Percentiles rank a stretch among this genome's conserved stretches.
Conservation (phyloP, 2,797 vertebrate species). For the Labroides dimidiatus region DNA sequence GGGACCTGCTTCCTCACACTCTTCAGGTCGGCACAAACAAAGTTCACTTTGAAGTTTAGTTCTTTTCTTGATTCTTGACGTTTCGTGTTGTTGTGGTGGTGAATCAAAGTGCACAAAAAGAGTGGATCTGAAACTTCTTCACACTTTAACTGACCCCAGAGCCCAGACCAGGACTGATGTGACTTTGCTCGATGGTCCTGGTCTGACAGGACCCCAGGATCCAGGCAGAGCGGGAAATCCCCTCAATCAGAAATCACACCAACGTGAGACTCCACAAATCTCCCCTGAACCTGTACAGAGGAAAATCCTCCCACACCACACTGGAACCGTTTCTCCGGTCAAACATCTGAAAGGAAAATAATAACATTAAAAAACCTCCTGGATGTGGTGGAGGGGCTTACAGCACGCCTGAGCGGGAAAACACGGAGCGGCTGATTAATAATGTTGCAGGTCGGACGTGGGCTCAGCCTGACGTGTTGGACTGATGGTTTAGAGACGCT, state of each 20-base stretch:
- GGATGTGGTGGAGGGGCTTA: conserved; percentile 36
- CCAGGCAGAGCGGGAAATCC: conserved; percentile 56
- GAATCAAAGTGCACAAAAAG: too few species aligned
- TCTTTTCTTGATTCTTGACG: too few species aligned
- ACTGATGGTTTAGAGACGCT: too few species aligned
- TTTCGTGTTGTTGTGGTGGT: too few species aligned
- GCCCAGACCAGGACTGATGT: neutral
- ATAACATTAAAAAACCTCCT: conserved; percentile 34
- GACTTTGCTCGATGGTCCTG: neutral
- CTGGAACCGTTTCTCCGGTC: conserved; percentile 65
- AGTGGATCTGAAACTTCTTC: too few species aligned
- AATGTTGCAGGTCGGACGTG: too few species aligned
- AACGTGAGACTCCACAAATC: conserved; percentile 55
- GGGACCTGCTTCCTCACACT: conserved; percentile 82
- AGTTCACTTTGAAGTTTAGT: too few species aligned
- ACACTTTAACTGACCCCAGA: too few species aligned
- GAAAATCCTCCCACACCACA: conserved; percentile 67
- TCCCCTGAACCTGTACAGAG: conserved; percentile 52
- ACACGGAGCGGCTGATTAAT: conserved; percentile 28
- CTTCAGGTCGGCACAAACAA: conserved; percentile 83
- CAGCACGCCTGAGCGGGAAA: conserved; percentile 31
- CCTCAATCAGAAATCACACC: conserved; percentile 52
- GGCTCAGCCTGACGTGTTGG: conserved; percentile 11
- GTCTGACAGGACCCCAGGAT: neutral
- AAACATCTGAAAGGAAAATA: conserved; percentile 68